phyloP scores from a whole-genome alignment of 2,888 invertebrate species.

The Drosophila cognata region DNA sequence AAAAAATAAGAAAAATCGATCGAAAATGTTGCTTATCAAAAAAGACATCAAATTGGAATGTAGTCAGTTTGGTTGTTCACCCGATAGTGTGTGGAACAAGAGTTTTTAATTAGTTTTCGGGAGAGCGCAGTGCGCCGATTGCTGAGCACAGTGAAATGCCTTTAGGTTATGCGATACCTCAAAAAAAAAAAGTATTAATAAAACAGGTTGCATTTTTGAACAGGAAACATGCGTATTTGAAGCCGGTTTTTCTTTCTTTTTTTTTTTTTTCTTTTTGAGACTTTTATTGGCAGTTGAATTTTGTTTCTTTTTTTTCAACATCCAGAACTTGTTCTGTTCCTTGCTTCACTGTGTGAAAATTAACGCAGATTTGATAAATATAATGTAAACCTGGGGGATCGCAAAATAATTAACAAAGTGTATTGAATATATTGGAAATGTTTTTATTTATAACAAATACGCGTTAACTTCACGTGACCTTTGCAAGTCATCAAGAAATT shows the following conservation, averaged over 20 bases:
- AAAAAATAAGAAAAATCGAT: background rate
- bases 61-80: conserved; percentile 51
- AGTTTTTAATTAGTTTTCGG: conserved; percentile 66
- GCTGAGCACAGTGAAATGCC: conserved; percentile 31
- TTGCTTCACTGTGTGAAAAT: conserved; percentile 45
- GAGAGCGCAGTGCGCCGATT: conserved; percentile 9
- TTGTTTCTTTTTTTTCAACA: conserved; percentile 13
- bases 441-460: conserved; percentile 52
- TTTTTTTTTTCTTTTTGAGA: conserved; percentile 30
- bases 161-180: conserved; percentile 59
- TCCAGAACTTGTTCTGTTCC: conserved; percentile 65
- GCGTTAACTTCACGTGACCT: conserved; percentile 55
- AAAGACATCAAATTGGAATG: conserved; percentile 53
- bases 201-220: conserved; percentile 64
- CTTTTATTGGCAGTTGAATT: conserved; percentile 50
- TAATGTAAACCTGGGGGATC: conserved; percentile 20
- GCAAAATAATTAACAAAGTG: conserved; percentile 7
- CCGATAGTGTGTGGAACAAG: conserved; percentile 48
- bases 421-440: background rate
- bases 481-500: conserved; percentile 61
- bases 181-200: conserved; percentile 14
- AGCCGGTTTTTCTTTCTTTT: conserved; percentile 68
- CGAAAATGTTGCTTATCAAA: conserved; percentile 36
- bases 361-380: conserved; percentile 54
- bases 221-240: conserved; percentile 66